Conservation (phyloP, 2,888 invertebrate genomes). For the Pyrgus malvae region DNA sequence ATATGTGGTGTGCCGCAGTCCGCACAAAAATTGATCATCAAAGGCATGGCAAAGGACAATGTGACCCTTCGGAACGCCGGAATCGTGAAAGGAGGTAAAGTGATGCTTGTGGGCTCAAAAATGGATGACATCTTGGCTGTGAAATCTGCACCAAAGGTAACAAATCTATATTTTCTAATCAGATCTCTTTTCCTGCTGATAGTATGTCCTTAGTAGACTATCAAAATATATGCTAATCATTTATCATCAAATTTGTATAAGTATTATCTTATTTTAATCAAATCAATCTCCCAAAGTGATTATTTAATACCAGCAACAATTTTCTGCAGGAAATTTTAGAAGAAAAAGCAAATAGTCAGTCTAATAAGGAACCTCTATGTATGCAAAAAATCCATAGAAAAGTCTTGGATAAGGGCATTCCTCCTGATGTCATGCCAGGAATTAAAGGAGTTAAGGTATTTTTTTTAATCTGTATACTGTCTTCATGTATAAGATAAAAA, state of each 20-base stretch:
- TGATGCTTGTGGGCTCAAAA: slow-evolving; percentile 95
- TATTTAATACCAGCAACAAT: no score
- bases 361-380: slow-evolving; percentile 87
- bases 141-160: slow-evolving; percentile 86
- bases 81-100: slow-evolving; percentile 90
- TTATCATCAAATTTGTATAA: no score
- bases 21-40: slow-evolving; percentile 94
- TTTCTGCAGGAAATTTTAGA: slow-evolving; percentile 81
- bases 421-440: slow-evolving; percentile 94
- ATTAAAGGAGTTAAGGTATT: slow-evolving; percentile 88
- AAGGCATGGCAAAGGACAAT: slow-evolving; percentile 92
- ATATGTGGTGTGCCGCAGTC: slow-evolving; percentile 91
- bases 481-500: no score
- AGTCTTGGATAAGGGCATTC: slow-evolving; percentile 93
- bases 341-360: slow-evolving; percentile 81
- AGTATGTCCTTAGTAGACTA: no score
- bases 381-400: slow-evolving; percentile 92
- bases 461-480: slow-evolving; percentile 19
- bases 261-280: no score
- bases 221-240: no score
- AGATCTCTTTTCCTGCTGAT: no score
- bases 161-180: not conserved
- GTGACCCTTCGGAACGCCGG: slow-evolving; percentile 90
- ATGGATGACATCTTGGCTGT: slow-evolving; percentile 92
- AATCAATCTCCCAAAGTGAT: no score